phyloP scores from a whole-genome alignment of 2,797 vertebrate genomes.

The Cuniculus paca region DNA sequence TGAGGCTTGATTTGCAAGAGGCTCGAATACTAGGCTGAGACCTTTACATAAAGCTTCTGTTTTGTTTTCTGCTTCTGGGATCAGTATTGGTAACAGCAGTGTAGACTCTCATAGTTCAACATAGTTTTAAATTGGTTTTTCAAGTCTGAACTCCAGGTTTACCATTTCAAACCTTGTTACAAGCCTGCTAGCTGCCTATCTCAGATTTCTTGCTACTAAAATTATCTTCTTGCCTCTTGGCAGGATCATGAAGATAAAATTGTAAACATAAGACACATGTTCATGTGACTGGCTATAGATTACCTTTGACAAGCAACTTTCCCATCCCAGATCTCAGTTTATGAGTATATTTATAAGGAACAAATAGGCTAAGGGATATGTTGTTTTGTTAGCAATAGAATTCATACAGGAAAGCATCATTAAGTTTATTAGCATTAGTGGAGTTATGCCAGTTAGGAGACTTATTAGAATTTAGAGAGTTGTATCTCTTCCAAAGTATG shows the following conservation, averaged over 20 bases:
- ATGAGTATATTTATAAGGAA: constrained; percentile 63
- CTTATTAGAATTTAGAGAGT: constrained; percentile 48
- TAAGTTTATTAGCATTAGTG: constrained; percentile 41
- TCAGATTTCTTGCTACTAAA: constrained; percentile 82
- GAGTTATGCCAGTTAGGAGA: constrained; percentile 33
- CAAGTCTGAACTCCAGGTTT: constrained; percentile 49
- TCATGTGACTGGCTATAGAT: constrained; percentile 55
- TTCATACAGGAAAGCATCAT: constrained; percentile 44
- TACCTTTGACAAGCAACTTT: constrained; percentile 41
- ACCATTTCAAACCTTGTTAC: constrained; percentile 62
- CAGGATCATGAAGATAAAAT: constrained; percentile 63
- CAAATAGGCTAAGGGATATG: constrained; percentile 44
- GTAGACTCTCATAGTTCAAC: neutral
- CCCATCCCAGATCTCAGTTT: constrained; percentile 60
- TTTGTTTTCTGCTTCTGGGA: constrained; percentile 35
- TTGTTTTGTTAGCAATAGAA: constrained; percentile 28
- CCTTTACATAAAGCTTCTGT: constrained; percentile 49
- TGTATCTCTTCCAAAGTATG: constrained; percentile 58
- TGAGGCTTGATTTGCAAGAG: constrained; percentile 36
- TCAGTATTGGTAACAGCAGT: constrained; percentile 44
- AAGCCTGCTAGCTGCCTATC: constrained; percentile 50
- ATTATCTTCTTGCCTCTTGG: constrained; percentile 71
- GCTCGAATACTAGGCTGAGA: neutral
- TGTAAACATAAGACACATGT: constrained; percentile 66
- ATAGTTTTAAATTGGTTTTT: constrained; percentile 63